phyloP scores from a whole-genome alignment of 2,797 vertebrate species.

The Antennarius maculatus region DNA sequence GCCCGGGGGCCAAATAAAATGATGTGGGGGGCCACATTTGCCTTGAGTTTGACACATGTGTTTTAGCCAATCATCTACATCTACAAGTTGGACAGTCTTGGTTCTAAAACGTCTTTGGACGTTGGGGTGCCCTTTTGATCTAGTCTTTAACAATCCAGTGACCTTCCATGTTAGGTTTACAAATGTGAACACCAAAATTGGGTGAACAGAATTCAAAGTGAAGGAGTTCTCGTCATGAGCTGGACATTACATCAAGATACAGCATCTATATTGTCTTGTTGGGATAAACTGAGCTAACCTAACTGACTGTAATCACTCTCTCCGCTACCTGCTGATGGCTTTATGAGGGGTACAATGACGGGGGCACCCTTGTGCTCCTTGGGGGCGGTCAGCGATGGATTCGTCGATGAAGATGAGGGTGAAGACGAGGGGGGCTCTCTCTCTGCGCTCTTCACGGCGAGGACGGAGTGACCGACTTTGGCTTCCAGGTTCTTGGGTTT shows the following conservation, averaged over 20 bases:
- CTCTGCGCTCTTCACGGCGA: conserved; percentile 88
- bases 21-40: too few species aligned
- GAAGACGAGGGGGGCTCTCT: conserved; percentile 85
- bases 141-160: background rate
- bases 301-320: too few species aligned
- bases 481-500: conserved; percentile 89
- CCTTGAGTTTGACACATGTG: too few species aligned
- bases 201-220: background rate
- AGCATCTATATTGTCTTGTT: background rate
- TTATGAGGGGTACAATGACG: conserved; percentile 96
- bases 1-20: too few species aligned
- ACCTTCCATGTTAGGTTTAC: background rate
- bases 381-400: conserved; percentile 76
- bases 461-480: conserved; percentile 86
- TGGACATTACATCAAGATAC: background rate
- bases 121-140: background rate
- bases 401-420: conserved; percentile 85
- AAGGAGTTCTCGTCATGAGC: background rate
- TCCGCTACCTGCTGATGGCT: conserved; percentile 94
- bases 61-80: background rate
- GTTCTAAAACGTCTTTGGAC: conserved; percentile 1
- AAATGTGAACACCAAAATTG: background rate
- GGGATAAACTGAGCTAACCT: background rate
- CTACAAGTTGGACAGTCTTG: background rate
- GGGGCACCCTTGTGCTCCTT: conserved; percentile 93